Evolutionary conservation across 1,140 invertebrate species (phyloP), one percentile per base, ranked within the genome.

Genomic region (Holotrichia oblita): DNA sequence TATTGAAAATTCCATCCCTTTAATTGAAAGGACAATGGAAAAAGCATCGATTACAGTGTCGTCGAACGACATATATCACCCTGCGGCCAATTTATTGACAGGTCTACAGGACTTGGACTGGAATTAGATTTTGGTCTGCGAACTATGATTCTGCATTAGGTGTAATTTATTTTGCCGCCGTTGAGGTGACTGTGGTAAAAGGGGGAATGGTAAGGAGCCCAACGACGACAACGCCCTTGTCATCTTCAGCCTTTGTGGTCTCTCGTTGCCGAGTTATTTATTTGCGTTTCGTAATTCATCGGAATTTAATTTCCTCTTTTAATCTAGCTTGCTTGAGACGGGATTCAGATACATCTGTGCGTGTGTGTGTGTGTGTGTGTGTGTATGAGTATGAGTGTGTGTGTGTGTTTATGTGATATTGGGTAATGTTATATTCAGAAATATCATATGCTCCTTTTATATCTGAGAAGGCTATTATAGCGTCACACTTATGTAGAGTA

Each of bases 21-120:
- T 77, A 77, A 77, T 77, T 77, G 76, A 77, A 77, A 77, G 48
- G 76, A 77, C 76, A 77, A 77, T 69, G 76, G 76, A 77, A 77
- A 77, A 69, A 77, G 76, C 40, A 77, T 77, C 76, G 76, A 77
- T 77, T 77, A 59, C 59, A 34, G 76, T 77, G 55, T 77, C 76
- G 27, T 22, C 40, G 59, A 14, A 77, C 76, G 59, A 77, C 76
- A 69, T 77, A 77, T 77, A 77, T 77, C 76, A 77, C 55, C 48
- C 55, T 61, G 76, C n/a, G 76, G 76, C 76, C 76, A 69, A 77
- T 77, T 77, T 77, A 77, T 77, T 77, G 76, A 77, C 76, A 69
- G 72, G 10, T 73, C 40, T 73, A 73, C 72, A 3, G 27, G 72
- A 42, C 40, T 73, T 17, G 3, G 40, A 42, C 20, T 73, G 34